Evolutionary conservation across 2,113 vertebrate genomes (phyloP).

Genomic region (Daboia siamensis): DNA sequence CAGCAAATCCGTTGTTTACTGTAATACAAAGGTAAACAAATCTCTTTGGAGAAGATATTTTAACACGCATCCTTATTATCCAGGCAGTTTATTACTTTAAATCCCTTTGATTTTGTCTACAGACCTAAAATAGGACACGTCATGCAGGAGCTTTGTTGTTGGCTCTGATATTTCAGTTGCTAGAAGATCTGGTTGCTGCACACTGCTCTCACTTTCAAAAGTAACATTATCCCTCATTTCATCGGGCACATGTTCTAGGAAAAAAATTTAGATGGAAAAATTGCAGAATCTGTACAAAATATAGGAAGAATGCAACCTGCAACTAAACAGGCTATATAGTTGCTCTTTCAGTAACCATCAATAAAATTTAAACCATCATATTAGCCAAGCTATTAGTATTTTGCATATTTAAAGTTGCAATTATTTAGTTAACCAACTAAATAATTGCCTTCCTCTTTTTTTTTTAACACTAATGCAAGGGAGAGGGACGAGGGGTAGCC

Average conservation of each 20-base stretch:
- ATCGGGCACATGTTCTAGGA: slow-evolving; percentile 45
- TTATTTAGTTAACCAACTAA: not conserved
- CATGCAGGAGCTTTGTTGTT: slow-evolving; percentile 46
- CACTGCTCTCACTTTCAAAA: not conserved
- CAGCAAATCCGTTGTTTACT: not conserved
- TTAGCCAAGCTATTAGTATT: not conserved
- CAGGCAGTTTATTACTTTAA: not conserved
- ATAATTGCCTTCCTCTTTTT: not conserved
- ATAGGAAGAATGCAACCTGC: not conserved
- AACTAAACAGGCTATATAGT: not conserved
- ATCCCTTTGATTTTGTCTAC: not conserved
- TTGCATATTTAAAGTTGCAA: not conserved
- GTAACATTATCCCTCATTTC: slow-evolving; percentile 15
- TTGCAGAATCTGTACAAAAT: not conserved
- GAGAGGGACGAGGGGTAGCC: not conserved
- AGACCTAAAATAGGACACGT: slow-evolving; percentile 76
- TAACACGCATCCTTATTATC: not conserved
- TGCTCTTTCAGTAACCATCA: not conserved
- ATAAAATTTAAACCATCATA: not conserved
- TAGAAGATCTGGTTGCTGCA: not conserved
- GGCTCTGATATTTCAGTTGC: slow-evolving; percentile 8
- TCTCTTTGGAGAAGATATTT: not conserved
- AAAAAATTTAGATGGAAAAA: not conserved
- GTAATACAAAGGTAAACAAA: not conserved
- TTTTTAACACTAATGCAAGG: not conserved